Conservation (phyloP, 2,888 invertebrate genomes). For the Leptogaster cylindrica region DNA sequence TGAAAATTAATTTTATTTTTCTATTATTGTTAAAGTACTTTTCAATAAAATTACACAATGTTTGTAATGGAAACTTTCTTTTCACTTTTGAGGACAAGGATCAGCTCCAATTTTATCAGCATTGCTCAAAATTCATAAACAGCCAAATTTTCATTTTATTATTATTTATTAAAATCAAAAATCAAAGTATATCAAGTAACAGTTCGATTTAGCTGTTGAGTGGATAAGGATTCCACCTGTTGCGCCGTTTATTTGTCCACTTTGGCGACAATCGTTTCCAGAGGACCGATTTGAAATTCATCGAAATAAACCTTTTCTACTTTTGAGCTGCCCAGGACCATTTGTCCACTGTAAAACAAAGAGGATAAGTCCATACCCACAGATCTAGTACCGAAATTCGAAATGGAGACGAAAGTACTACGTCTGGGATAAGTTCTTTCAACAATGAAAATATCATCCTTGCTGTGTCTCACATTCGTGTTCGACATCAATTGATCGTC, state of each 20-base stretch:
- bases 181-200: too few species aligned
- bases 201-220: too few species aligned
- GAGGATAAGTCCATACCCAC: conserved; percentile 75
- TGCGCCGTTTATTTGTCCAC: conserved; percentile 65
- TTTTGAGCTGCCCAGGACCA: conserved; percentile 52
- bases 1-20: conserved; percentile 30
- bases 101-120: too few species aligned
- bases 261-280: conserved; percentile 69
- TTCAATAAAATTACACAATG: conserved; percentile 31
- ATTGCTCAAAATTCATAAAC: too few species aligned
- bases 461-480: conserved; percentile 71
- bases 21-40: conserved; percentile 20
- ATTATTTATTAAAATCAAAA: too few species aligned
- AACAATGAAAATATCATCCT: conserved; percentile 71
- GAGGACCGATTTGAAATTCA: conserved; percentile 63
- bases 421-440: conserved; percentile 82
- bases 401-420: conserved; percentile 77
- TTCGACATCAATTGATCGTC: conserved; percentile 70
- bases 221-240: too few species aligned
- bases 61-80: conserved; percentile 33
- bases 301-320: conserved; percentile 60
- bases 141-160: too few species aligned
- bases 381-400: conserved; percentile 70
- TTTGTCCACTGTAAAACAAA: conserved; percentile 75
- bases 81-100: too few species aligned